Percentiles rank a stretch among this genome's conserved stretches.
Evolutionary conservation across 1,140 invertebrate species (phyloP).

Genomic region (Druon quercuslanigerum): DNA sequence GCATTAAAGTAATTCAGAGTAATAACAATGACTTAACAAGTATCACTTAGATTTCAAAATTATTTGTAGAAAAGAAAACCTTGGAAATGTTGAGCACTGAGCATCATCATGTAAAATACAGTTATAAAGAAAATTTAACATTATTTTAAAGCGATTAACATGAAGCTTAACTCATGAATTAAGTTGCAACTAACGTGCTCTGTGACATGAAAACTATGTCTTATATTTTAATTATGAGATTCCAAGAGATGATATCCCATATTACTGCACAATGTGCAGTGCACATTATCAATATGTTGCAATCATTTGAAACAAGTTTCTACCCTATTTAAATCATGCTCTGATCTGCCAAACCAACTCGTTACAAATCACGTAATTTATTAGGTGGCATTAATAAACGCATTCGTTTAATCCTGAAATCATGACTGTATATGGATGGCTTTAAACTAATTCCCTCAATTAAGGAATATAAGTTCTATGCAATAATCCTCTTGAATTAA

Average conservation of each 20-base stretch:
- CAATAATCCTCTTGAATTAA: background rate
- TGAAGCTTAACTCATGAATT: no score
- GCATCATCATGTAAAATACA: no score
- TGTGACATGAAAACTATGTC: background rate
- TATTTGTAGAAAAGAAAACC: no score
- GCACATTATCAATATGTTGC: constrained; percentile 19
- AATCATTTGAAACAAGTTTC: constrained; percentile 17
- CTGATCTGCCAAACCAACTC: background rate
- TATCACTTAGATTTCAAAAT: background rate
- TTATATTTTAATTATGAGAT: constrained; percentile 3
- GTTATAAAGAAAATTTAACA: no score
- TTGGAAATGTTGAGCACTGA: no score
- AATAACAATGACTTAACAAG: background rate
- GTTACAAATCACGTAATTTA: constrained; percentile 11
- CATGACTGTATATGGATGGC: background rate
- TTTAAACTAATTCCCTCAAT: background rate
- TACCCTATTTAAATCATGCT: constrained; percentile 13
- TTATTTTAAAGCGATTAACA: no score
- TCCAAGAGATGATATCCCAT: background rate
- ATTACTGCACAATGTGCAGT: no score
- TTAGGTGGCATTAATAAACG: constrained; percentile 8
- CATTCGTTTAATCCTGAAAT: constrained; percentile 1
- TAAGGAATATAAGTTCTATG: background rate
- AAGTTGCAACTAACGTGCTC: background rate
- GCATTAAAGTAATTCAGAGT: background rate